These are phyloP conservation scores for Mugil cephalus DNA, from an alignment of 2,113 vertebrate genomes.

Conservation along the genomic window DNA sequence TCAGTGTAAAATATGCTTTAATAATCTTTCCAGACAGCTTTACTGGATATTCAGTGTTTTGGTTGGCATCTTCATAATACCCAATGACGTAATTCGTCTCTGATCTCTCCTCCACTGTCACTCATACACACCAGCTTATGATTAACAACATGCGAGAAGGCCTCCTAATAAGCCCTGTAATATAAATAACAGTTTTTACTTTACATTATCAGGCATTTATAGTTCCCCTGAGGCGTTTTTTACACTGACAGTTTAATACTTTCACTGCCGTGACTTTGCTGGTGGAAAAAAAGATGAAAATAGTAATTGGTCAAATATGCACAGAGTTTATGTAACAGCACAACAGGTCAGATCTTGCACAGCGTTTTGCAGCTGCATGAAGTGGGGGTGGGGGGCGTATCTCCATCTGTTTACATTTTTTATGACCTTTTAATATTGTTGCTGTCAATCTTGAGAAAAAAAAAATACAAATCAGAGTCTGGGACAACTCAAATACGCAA, in stretches of 20 bases:
- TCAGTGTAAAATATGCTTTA: not conserved
- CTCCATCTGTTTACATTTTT: conserved; percentile 17
- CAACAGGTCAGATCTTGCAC: conserved; percentile 13
- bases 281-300: conserved; percentile 5
- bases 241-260: not conserved
- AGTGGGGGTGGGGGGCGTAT: not conserved
- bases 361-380: not conserved
- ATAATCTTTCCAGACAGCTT: not conserved
- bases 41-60: not conserved
- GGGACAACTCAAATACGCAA: conserved; percentile 36
- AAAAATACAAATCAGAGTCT: not conserved
- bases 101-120: not conserved
- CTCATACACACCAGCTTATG: conserved; percentile 4
- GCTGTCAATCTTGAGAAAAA: not conserved
- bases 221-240: not conserved
- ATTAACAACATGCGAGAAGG: not conserved
- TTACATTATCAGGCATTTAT: conserved; percentile 16
- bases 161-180: not conserved
- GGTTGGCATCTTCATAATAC: not conserved
- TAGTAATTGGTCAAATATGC: conserved; percentile 8
- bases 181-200: not conserved
- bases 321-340: conserved; percentile 11
- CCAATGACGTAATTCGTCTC: conserved; percentile 10
- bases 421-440: not conserved
- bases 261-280: not conserved